phyloP scores from a whole-genome alignment of 2,888 invertebrate genomes.

The Rhingia rostrata region DNA sequence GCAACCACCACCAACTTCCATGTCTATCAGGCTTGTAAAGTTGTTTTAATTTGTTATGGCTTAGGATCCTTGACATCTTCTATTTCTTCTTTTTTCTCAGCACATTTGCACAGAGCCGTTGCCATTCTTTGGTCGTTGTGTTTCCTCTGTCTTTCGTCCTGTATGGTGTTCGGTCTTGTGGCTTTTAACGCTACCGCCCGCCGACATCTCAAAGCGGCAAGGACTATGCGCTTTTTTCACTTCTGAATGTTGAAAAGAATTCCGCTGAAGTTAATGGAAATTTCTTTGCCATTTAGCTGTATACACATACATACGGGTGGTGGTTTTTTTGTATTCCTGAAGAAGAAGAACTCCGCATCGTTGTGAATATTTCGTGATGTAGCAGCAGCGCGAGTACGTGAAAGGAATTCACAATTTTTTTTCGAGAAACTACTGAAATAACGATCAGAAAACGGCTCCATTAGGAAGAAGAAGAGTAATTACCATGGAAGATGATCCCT shows the following conservation, averaged over 20 bases:
- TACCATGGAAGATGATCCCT: slow-evolving; percentile 30
- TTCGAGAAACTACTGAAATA: slow-evolving; percentile 39
- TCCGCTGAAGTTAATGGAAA: slow-evolving; percentile 72
- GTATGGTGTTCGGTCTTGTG: slow-evolving; percentile 34
- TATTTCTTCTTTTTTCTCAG: slow-evolving; percentile 21
- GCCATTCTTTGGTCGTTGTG: slow-evolving; percentile 45
- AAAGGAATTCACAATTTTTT: slow-evolving; percentile 54
- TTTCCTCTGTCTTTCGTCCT: slow-evolving; percentile 27
- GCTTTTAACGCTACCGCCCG: slow-evolving; percentile 20
- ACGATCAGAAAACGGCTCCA: slow-evolving; percentile 48
- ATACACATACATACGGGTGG: slow-evolving; percentile 17
- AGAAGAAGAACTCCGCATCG: slow-evolving; percentile 37
- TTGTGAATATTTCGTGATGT: slow-evolving; percentile 42
- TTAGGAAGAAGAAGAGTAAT: slow-evolving; percentile 42
- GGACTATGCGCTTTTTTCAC: slow-evolving; percentile 18
- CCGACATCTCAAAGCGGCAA: not conserved
- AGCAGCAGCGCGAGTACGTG: slow-evolving; percentile 54
- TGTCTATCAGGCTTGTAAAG: slow-evolving; percentile 74
- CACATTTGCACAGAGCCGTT: slow-evolving; percentile 9
- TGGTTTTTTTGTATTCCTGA: slow-evolving; percentile 12
- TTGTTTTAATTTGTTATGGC: slow-evolving; percentile 74
- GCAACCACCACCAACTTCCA: slow-evolving; percentile 35
- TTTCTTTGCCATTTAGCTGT: slow-evolving; percentile 71
- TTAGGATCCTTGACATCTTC: slow-evolving; percentile 70
- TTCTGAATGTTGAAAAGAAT: slow-evolving; percentile 71